phyloP scores from a whole-genome alignment of 2,113 vertebrate genomes.

The Herpetotheres cachinnans region DNA sequence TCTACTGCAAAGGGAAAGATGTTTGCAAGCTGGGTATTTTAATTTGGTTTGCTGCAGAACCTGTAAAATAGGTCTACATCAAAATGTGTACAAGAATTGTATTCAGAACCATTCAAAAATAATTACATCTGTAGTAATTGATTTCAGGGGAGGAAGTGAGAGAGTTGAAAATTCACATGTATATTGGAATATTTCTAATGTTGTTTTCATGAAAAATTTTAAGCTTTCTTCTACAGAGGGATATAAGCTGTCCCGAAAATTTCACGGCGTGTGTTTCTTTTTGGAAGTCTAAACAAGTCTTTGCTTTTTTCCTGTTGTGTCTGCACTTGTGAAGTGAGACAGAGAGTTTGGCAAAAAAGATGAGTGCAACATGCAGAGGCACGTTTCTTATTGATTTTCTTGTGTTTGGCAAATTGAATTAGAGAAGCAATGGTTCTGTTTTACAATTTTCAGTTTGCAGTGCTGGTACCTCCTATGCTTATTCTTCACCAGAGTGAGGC shows the following conservation, averaged over 20 bases:
- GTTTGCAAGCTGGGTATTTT: background rate
- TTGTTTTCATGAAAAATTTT: background rate
- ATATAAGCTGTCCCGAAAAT: background rate
- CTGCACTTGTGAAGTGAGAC: background rate
- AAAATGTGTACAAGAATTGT: background rate
- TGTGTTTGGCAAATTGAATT: background rate
- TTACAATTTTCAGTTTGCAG: background rate
- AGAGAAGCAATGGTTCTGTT: background rate
- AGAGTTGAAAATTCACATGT: background rate
- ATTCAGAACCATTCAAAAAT: background rate
- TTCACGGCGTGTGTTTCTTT: background rate
- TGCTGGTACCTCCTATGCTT: background rate
- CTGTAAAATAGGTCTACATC: background rate
- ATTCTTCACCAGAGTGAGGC: background rate
- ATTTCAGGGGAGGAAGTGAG: background rate
- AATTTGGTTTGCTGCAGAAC: background rate
- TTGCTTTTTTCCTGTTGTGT: background rate
- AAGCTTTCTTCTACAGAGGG: background rate
- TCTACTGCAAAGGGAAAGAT: background rate
- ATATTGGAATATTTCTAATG: background rate
- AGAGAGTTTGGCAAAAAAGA: background rate
- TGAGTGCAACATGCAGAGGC: background rate
- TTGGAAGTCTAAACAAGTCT: background rate
- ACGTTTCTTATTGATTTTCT: background rate
- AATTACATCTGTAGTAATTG: background rate